Evolutionary conservation across 2,888 invertebrate species (phyloP).

Genomic region (Euzophera pinguis): DNA sequence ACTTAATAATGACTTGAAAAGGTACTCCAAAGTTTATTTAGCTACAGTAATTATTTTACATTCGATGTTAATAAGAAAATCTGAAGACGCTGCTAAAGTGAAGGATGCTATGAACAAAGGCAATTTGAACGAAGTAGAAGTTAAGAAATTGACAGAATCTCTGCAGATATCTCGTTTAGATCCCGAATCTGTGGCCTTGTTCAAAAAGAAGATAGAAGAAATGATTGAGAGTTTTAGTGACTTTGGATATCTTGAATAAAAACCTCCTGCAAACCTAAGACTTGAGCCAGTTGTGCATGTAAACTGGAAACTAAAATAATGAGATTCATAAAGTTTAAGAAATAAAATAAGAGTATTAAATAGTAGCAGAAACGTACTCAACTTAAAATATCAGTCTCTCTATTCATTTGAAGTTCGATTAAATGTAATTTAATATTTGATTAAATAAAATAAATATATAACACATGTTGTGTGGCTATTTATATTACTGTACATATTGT

Average conservation of each 20-base stretch:
- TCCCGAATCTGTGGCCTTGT: neutral
- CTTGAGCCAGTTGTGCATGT: too few species aligned
- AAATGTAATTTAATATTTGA: too few species aligned
- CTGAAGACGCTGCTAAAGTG: neutral
- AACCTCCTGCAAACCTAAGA: too few species aligned
- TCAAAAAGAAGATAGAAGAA: neutral
- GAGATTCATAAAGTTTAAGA: too few species aligned
- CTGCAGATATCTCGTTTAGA: neutral
- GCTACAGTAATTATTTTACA: neutral
- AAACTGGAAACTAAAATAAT: too few species aligned
- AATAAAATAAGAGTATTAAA: too few species aligned
- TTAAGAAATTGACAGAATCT: neutral
- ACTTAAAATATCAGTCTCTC: too few species aligned
- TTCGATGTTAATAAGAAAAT: neutral
- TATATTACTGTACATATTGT: too few species aligned
- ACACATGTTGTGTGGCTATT: too few species aligned
- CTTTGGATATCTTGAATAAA: neutral
- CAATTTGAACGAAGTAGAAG: neutral
- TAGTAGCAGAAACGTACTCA: too few species aligned
- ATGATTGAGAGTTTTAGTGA: neutral
- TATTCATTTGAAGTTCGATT: too few species aligned
- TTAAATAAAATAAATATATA: too few species aligned
- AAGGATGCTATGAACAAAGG: neutral
- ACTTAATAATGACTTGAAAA: conserved; percentile 28
- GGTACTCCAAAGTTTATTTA: neutral